Evolutionary conservation across 2,888 invertebrate genomes (phyloP).

Genomic region (Bhutanitis thaidina): DNA sequence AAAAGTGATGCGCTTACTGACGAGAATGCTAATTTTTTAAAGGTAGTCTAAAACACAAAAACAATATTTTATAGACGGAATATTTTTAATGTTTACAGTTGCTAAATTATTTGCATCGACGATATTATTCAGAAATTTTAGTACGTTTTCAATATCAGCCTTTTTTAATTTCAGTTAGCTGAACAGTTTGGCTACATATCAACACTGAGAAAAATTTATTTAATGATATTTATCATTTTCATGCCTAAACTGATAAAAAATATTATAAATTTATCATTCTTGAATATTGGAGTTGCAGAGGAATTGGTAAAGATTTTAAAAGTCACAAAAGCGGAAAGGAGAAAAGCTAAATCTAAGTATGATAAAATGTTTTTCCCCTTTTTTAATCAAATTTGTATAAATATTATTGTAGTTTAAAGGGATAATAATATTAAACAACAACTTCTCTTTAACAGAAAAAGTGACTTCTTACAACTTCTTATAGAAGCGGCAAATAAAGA

Average conservation of each 20-base stretch:
- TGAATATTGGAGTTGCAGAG: slow-evolving; percentile 48
- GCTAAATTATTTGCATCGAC: no score
- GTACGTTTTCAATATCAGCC: no score
- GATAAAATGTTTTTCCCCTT: slow-evolving; percentile 23
- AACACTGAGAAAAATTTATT: slow-evolving; percentile 42
- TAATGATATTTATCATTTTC: slow-evolving; percentile 53
- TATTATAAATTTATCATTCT: slow-evolving; percentile 52
- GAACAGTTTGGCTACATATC: slow-evolving; percentile 62
- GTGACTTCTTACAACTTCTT: slow-evolving; percentile 71
- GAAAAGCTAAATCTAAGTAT: slow-evolving; percentile 49
- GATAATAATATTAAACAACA: no score
- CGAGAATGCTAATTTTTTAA: slow-evolving; percentile 70
- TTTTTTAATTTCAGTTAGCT: slow-evolving; percentile 51
- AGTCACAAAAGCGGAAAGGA: slow-evolving; percentile 58
- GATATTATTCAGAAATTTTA: no score
- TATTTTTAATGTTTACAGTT: no score
- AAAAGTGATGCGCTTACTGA: slow-evolving; percentile 71
- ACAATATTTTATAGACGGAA: no score
- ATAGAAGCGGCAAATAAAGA: slow-evolving; percentile 67
- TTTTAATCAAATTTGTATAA: no score
- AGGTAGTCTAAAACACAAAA: slow-evolving; percentile 40
- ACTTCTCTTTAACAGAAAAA: slow-evolving; percentile 45
- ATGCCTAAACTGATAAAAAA: slow-evolving; percentile 49
- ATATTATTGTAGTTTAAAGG: no score
- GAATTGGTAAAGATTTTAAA: slow-evolving; percentile 59